These are phyloP conservation scores for Apus apus DNA, from an alignment of 2,113 vertebrate species.

Conservation along the genomic window DNA sequence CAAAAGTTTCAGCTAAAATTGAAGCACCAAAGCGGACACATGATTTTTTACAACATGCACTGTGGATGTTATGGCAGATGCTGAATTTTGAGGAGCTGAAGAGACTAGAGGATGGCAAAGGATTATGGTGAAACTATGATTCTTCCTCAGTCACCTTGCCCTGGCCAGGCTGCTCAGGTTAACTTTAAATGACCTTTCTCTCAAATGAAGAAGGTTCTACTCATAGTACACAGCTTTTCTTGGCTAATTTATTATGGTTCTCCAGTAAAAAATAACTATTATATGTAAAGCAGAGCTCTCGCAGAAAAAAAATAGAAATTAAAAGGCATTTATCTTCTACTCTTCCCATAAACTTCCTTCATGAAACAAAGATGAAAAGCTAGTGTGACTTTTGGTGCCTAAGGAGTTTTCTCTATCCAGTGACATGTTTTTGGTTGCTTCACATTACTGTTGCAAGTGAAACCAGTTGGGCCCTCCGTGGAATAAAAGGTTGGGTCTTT, in stretches of 20 bases:
- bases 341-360: neutral
- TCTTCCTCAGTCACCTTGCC: neutral
- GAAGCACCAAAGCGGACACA: neutral
- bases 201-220: neutral
- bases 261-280: neutral
- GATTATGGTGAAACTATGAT: neutral
- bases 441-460: neutral
- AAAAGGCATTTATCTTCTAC: neutral
- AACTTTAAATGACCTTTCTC: neutral
- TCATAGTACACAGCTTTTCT: neutral
- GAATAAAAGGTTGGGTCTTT: neutral
- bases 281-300: neutral
- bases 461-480: neutral
- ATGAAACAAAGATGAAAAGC: neutral
- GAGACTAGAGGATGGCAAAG: neutral
- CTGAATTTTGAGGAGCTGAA: neutral
- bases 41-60: neutral
- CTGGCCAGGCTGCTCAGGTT: neutral
- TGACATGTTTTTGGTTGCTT: neutral
- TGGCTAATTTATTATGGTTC: neutral
- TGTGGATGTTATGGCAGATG: neutral
- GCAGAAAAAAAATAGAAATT: neutral
- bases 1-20: neutral
- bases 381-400: neutral
- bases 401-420: neutral